Evolutionary conservation across 1,140 invertebrate species (phyloP), one percentile per base, ranked within the genome.

Genomic region (Lucilia cuprina): DNA sequence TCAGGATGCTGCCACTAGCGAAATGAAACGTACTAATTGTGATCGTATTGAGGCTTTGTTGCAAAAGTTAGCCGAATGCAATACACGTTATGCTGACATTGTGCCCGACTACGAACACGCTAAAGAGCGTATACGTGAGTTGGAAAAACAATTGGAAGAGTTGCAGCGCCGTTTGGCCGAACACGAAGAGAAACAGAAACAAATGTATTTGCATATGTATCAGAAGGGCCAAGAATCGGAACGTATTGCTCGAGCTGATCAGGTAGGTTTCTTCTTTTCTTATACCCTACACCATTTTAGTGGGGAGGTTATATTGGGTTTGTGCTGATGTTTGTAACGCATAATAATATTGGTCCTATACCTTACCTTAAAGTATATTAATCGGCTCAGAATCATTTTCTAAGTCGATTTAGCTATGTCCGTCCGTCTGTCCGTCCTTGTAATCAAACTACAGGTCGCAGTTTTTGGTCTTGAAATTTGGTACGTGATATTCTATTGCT

Each of bases 201-300:
- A 95, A 87, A 94, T 95, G 91, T 96, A 96, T 90, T 91, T 96
- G 87, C 94, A 96, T 91, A 96, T 96, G 95, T 96, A 96, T 91
- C 94, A 94, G 86, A 95, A 96, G 91, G 95, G 95, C 17, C 94
- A 96, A 87, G 95, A 96, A 89, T 94, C 95, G 30, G 95, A 95
- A 77, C 94, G 94, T 85, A 93, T 95, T 87, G 94, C 95, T 86
- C 92, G 92, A 87, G 91, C 93, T 92, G 91, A 95, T 91, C 92
- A 93, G 91, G 93, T 94, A 88, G 82, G 49, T 84, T n/a, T n/a
- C n/a, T n/a, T n/a, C n/a, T n/a, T n/a, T n/a, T n/a, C n/a, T n/a
- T n/a, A n/a, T n/a, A n/a, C n/a, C n/a, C n/a, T n/a, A n/a, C n/a
- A n/a, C n/a, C n/a, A n/a, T n/a, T n/a, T n/a, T n/a, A n/a, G n/a